These are phyloP conservation scores for Steinernema carpocapsae DNA, from an alignment of 2,888 invertebrate genomes.

Conservation along the genomic window DNA sequence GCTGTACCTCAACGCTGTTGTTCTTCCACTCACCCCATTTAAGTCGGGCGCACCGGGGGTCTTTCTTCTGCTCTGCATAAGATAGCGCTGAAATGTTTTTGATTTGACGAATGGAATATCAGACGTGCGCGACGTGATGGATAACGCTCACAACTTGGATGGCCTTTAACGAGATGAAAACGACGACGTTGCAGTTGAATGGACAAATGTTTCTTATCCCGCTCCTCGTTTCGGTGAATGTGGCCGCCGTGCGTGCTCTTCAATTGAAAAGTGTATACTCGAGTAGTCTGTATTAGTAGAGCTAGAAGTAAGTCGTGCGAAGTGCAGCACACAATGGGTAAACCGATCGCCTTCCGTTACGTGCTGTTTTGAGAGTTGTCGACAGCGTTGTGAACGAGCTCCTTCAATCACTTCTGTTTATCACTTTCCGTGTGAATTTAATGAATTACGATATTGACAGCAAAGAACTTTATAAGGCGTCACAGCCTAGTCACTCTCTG, in stretches of 20 bases:
- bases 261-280: neutral
- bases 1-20: neutral
- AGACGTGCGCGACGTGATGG: conserved; percentile 33
- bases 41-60: conserved; percentile 1
- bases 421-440: too few relatives aligned
- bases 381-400: too few relatives aligned
- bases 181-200: conserved; percentile 26
- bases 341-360: neutral
- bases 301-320: neutral
- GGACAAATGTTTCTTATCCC: conserved; percentile 6
- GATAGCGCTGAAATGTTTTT: conserved; percentile 33
- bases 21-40: conserved; percentile 6
- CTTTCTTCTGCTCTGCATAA: conserved; percentile 30
- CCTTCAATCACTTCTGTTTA: too few relatives aligned
- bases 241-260: neutral
- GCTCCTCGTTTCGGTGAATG: neutral
- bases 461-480: too few relatives aligned
- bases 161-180: conserved; percentile 31
- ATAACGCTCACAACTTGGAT: conserved; percentile 23
- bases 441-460: too few relatives aligned
- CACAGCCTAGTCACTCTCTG: too few relatives aligned
- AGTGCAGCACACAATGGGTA: neutral
- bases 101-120: conserved; percentile 28
- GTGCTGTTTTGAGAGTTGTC: neutral
- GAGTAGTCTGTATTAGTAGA: neutral